Percentiles rank a stretch among this genome's conserved stretches.
phyloP scores from a whole-genome alignment of 1,140 invertebrate genomes.

The Thereuonema tuberculata region DNA sequence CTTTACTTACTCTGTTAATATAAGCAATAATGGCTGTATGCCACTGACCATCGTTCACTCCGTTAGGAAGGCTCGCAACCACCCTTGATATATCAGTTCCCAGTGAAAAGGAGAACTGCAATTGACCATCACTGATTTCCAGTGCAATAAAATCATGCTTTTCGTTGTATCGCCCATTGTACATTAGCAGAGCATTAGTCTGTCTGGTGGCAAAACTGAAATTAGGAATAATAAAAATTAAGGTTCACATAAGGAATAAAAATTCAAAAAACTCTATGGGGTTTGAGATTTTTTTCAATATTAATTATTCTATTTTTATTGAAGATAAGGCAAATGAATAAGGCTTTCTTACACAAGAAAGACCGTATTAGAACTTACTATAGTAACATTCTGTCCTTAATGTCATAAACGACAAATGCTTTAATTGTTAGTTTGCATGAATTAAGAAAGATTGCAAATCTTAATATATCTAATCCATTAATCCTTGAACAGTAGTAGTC shows the following conservation, averaged over 20 bases:
- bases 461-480: too few species aligned
- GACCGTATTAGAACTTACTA: too few species aligned
- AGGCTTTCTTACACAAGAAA: too few species aligned
- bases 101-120: constrained; percentile 81
- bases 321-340: too few species aligned
- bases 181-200: constrained; percentile 69
- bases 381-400: too few species aligned
- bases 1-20: constrained; percentile 55
- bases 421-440: too few species aligned
- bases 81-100: constrained; percentile 58
- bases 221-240: constrained; percentile 15
- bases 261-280: too few species aligned
- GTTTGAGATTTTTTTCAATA: constrained; percentile 1
- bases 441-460: too few species aligned
- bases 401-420: too few species aligned
- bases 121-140: constrained; percentile 55
- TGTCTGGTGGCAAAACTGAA: constrained; percentile 70
- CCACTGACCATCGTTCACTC: constrained; percentile 83
- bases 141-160: constrained; percentile 87
- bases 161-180: constrained; percentile 93
- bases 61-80: constrained; percentile 46
- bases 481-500: too few species aligned
- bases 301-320: too few species aligned
- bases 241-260: constrained; percentile 1
- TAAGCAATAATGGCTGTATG: constrained; percentile 79